Base-by-base conservation (phyloP, 37 sponge, comb jelly and placozoan genomes). In the Spongilla lacustris region DNA sequence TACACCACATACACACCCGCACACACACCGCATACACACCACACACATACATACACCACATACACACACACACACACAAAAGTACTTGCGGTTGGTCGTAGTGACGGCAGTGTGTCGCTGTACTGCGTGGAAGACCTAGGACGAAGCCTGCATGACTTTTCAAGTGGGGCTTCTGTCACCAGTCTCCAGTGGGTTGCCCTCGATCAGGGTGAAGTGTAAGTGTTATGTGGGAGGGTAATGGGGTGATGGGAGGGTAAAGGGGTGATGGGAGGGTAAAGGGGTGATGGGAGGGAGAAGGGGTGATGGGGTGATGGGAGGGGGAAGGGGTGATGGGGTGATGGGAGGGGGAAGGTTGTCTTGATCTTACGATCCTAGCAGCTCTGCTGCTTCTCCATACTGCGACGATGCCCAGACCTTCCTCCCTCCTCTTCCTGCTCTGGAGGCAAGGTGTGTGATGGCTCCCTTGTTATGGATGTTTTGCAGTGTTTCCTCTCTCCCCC, bases 71-170 rank as follows among this genome's bases (percentile, higher is more conserved):
- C 41, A 41, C 41, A 41, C 6, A 6, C 24, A 11, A 23, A 68
- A 93, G 94, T 94, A 21, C 66, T 94, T 25, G 88, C 88, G 0
- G 82, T 90, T 58, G 94, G 91, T 10, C 17, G 71, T 22, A 34
- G 35, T 14, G 77, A 87, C 87, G 91, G 94, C 0, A 11, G 3
- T 8, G 87, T 90, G 69, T 27, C 66, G 14, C 74, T 90, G 81
- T 34, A 67, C 31, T 80, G 67, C 25, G 84, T 94, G 75, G 94
- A 94, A 68, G 67, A 87, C 19, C 41, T 41, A 41, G 91, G 85
- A 0, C 35, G 81, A 22, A 8, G 24, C 2, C 85, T 94, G 6
- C 88, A 94, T 38, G 49, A 81, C 29, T 75, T 84, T 66, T 71
- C 68, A 49, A 38, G 81, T 19, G 84, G 84, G 48, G 74, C 50